Percentiles rank a stretch among this genome's conserved stretches.
Conservation (phyloP, 1,140 invertebrate species). For the Parasteatoda tepidariorum region DNA sequence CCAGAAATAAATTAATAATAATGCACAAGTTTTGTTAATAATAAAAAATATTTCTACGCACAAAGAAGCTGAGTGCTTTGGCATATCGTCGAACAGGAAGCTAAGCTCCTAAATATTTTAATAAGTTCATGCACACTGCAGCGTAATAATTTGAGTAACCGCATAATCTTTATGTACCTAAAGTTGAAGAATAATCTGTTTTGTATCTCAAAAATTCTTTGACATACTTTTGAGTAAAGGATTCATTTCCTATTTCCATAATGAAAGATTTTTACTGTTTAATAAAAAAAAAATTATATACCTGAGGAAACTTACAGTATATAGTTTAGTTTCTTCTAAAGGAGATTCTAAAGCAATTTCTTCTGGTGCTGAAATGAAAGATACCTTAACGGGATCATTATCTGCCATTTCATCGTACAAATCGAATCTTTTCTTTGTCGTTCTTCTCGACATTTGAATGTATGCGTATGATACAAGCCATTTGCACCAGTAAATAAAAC, state of each 20-base stretch:
- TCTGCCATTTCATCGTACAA: constrained; percentile 20
- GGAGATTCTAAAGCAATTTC: constrained; percentile 25
- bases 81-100: too few relatives aligned
- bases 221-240: neutral
- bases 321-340: neutral
- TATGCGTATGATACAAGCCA: constrained; percentile 8
- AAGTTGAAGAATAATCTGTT: neutral
- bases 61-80: too few relatives aligned
- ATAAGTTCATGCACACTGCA: too few relatives aligned
- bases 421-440: constrained; percentile 20
- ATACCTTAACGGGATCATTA: constrained; percentile 1
- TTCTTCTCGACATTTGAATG: neutral
- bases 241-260: neutral
- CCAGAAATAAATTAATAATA: too few relatives aligned
- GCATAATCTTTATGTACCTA: too few relatives aligned
- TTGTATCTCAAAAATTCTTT: neutral
- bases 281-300: neutral
- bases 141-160: too few relatives aligned
- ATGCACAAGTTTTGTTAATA: too few relatives aligned
- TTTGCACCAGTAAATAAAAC: constrained; percentile 1
- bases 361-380: constrained; percentile 8
- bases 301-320: neutral
- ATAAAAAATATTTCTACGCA: too few relatives aligned
- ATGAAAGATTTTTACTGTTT: neutral
- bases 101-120: too few relatives aligned